These are phyloP conservation scores for Eulemur coronatus DNA, from an alignment of 2,797 vertebrate genomes.

Conservation along the genomic window DNA sequence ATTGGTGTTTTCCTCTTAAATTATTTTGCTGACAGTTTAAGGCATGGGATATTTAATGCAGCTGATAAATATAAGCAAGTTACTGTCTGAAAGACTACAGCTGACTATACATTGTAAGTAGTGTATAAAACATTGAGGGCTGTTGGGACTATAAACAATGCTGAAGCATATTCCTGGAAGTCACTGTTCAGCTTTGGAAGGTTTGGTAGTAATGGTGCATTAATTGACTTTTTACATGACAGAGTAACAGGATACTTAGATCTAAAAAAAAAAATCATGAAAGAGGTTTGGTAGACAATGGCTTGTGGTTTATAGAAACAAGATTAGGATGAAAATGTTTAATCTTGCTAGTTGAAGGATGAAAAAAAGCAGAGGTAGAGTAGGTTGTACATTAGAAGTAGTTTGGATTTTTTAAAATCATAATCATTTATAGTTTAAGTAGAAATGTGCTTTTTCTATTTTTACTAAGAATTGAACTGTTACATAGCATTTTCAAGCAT, in stretches of 20 bases:
- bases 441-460: conserved; percentile 74
- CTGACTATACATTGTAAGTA: conserved; percentile 48
- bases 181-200: conserved; percentile 63
- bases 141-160: conserved; percentile 59
- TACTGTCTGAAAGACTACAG: conserved; percentile 52
- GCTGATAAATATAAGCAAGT: conserved; percentile 50
- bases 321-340: conserved; percentile 46
- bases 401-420: not conserved
- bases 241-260: conserved; percentile 72
- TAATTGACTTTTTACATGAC: conserved; percentile 83
- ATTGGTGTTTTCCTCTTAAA: conserved; percentile 52
- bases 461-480: conserved; percentile 73
- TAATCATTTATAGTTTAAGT: conserved; percentile 76
- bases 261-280: conserved; percentile 69
- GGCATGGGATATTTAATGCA: not conserved
- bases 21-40: conserved; percentile 48
- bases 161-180: conserved; percentile 73
- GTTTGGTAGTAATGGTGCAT: conserved; percentile 75
- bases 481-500: conserved; percentile 46
- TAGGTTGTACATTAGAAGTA: not conserved
- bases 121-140: conserved; percentile 20
- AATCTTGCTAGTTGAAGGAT: not conserved
- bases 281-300: conserved; percentile 44
- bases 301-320: conserved; percentile 52
- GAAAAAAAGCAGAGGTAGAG: not conserved